Evolutionary conservation across 2,113 vertebrate genomes (phyloP), one percentile per base, ranked within the genome.

Genomic region (Cariama cristata): DNA sequence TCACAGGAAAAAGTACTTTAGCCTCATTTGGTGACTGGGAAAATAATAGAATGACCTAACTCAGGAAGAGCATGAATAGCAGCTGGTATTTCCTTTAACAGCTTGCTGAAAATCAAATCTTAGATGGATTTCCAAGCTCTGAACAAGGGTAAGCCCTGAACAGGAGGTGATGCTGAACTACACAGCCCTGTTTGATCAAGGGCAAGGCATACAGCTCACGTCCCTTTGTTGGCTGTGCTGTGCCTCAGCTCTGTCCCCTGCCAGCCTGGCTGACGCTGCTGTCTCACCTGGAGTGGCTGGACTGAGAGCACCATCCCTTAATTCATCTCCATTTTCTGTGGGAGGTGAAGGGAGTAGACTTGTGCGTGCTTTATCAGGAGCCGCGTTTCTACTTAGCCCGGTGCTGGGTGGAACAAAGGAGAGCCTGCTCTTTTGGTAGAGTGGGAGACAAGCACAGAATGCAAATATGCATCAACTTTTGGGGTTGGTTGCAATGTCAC

Each of bases 11-110:
- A 91, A 28, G 60, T 73, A 49, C 52, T 93, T 92, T 9, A 94
- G 77, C 63, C 33, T 88, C 66, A 79, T 94, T 90, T 76, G 50
- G 58, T 87, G 71, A 59, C 71, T 86, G 49, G 62, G 53, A 96
- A 94, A 96, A 96, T 64, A 94, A 88, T 82, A 69, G 94, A 87
- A 83, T 95, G 91, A 96, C 84, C 74, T 96, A 96, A 96, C 74
- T 77, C 91, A 90, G 94, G 93, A 97, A 96, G 66, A 96, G 50
- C 62, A 15, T 62, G 80, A 93, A 91, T 94, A 91, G 89, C 44
- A 75, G 52, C 59, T 76, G 84, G 53, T 90, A 85, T 90, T 94
- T 96, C 79, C 94, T 89, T 59, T 82, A 94, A 58, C 42, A 80
- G n/a, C 74, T 82, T 91, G 89, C 81, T 90, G 58, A 53, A 91